A percentile compares a stretch with the other conserved stretches of the same genome.
Evolutionary conservation across 2,888 invertebrate species (phyloP).

Genomic region (Orthosia gothica): DNA sequence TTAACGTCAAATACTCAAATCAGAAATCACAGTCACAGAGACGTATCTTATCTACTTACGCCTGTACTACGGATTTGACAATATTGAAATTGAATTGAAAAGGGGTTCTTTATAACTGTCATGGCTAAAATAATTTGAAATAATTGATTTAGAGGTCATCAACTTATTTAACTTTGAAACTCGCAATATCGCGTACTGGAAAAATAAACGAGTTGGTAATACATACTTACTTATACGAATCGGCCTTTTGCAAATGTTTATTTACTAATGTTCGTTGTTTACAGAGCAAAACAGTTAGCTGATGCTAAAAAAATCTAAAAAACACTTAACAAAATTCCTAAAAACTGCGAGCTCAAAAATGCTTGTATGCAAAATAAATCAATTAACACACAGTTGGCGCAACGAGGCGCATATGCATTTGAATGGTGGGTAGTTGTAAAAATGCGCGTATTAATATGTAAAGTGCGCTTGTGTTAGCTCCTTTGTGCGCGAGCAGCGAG

Average conservation of each 20-base stretch:
- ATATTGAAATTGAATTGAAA: no score
- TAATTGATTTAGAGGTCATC: no score
- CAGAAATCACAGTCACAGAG: no score
- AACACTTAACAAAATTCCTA: background rate
- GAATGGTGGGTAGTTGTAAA: conserved; percentile 49
- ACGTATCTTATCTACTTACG: no score
- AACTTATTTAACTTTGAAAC: no score
- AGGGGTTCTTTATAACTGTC: no score
- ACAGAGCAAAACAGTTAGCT: background rate
- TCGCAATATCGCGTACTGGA: no score
- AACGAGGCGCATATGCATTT: conserved; percentile 50
- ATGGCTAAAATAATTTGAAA: no score
- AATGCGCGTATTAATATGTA: conserved; percentile 51
- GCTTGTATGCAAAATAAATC: conserved; percentile 45
- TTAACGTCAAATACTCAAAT: no score
- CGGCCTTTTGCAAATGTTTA: background rate
- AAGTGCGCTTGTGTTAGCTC: conserved; percentile 40
- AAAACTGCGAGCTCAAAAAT: conserved; percentile 13
- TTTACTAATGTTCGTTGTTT: background rate
- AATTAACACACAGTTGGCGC: conserved; percentile 41
- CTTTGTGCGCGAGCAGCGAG: conserved; percentile 47
- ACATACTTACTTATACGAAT: background rate
- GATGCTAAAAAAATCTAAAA: background rate
- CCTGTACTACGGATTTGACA: no score
- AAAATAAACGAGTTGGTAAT: no score